These are phyloP conservation scores for Pachypanchax playfairii DNA, from an alignment of 2,113 vertebrate genomes.

Conservation along the genomic window DNA sequence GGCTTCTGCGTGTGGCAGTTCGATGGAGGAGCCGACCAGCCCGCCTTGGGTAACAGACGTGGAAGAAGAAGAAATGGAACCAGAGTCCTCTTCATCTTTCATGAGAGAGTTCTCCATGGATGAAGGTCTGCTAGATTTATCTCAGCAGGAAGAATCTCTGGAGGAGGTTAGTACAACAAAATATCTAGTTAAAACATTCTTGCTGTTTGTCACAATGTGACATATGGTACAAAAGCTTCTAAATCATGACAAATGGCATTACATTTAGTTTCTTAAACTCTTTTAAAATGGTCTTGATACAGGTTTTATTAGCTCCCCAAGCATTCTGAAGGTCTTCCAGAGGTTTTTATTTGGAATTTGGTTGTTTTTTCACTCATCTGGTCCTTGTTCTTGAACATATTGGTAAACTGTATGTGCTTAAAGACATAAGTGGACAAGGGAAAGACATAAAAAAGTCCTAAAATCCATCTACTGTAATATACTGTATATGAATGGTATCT, in stretches of 20 bases:
- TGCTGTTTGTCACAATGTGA: background rate
- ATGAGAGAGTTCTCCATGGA: constrained; percentile 47
- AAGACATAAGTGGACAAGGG: too few relatives aligned
- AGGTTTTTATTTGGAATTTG: too few relatives aligned
- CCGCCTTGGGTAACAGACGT: constrained; percentile 46
- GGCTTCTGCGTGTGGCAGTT: constrained; percentile 44
- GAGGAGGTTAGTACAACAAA: constrained; percentile 40
- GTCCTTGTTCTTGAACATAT: too few relatives aligned
- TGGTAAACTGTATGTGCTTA: too few relatives aligned
- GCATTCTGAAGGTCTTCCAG: background rate
- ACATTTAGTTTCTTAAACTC: background rate
- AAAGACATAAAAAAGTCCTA: too few relatives aligned
- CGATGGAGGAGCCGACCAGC: constrained; percentile 56
- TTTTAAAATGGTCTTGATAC: background rate
- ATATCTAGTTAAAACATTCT: background rate
- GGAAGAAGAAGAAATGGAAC: constrained; percentile 46
- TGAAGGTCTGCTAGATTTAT: constrained; percentile 10
- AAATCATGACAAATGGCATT: too few relatives aligned
- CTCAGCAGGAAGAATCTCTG: constrained; percentile 2
- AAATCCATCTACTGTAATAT: too few relatives aligned
- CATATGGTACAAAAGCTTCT: too few relatives aligned
- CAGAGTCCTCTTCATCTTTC: constrained; percentile 12
- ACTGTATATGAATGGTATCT: too few relatives aligned
- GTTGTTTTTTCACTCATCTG: too few relatives aligned
- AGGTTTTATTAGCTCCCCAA: background rate